Conservation (phyloP, 2,888 invertebrate species). For the Diploptera punctata region DNA sequence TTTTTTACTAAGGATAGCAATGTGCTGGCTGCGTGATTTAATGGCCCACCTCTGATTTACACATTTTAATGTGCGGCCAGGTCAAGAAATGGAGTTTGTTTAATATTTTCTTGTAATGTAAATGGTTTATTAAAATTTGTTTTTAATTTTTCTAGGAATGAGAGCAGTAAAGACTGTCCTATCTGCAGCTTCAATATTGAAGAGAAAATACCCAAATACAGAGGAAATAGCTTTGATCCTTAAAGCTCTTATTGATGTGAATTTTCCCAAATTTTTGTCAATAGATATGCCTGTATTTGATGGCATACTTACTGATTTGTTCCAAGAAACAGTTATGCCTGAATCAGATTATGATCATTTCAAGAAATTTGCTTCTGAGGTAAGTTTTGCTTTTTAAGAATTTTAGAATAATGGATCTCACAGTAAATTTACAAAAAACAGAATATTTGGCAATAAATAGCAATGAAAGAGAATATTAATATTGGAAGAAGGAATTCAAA, state of each 20-base stretch:
- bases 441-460: too few relatives aligned
- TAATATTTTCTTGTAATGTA: too few relatives aligned
- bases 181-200: slow-evolving; percentile 83
- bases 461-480: too few relatives aligned
- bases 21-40: too few relatives aligned
- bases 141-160: slow-evolving; percentile 65
- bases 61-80: too few relatives aligned
- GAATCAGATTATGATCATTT: slow-evolving; percentile 65
- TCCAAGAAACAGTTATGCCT: slow-evolving; percentile 79
- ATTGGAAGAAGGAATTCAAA: too few relatives aligned
- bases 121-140: too few relatives aligned
- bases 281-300: slow-evolving; percentile 82
- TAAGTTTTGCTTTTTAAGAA: slow-evolving; percentile 26
- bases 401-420: too few relatives aligned
- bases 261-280: slow-evolving; percentile 89
- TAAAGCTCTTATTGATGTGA: slow-evolving; percentile 88
- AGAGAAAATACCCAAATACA: slow-evolving; percentile 76
- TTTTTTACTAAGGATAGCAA: too few relatives aligned
- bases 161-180: slow-evolving; percentile 88
- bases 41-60: too few relatives aligned
- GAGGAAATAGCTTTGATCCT: slow-evolving; percentile 81
- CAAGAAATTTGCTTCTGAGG: slow-evolving; percentile 37
- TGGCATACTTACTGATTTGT: slow-evolving; percentile 90
- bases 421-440: too few relatives aligned
- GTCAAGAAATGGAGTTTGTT: too few relatives aligned